phyloP scores from a whole-genome alignment of 2,888 invertebrate genomes.

The Limnephilus marmoratus region DNA sequence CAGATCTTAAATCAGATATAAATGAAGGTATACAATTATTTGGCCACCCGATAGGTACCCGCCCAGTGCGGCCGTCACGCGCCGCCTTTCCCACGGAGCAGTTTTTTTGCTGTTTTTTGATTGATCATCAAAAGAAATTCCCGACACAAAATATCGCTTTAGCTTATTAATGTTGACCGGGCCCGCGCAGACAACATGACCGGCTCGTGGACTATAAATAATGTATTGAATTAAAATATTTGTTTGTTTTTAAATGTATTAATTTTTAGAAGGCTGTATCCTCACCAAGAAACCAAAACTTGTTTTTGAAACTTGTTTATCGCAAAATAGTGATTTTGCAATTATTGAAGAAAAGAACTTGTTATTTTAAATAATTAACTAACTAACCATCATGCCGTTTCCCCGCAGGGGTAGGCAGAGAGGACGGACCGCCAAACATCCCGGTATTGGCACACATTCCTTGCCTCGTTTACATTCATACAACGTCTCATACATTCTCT shows the following conservation, averaged over 20 bases:
- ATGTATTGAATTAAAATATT: neutral
- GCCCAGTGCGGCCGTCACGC: constrained; percentile 26
- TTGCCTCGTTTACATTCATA: too few relatives aligned
- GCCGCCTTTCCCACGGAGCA: constrained; percentile 46
- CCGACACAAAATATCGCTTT: constrained; percentile 64
- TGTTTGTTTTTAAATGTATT: neutral
- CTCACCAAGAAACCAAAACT: too few relatives aligned
- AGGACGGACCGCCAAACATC: too few relatives aligned
- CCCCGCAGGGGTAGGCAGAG: too few relatives aligned
- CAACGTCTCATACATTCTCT: too few relatives aligned
- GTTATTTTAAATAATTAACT: too few relatives aligned
- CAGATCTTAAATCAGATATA: neutral
- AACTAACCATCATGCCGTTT: too few relatives aligned
- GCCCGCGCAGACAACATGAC: constrained; percentile 12
- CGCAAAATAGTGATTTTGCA: too few relatives aligned
- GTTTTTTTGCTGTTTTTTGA: constrained; percentile 60
- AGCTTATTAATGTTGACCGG: constrained; percentile 61
- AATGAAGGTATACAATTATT: neutral
- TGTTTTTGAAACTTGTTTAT: too few relatives aligned
- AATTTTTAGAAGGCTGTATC: too few relatives aligned
- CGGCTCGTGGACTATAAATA: neutral
- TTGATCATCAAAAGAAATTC: constrained; percentile 62
- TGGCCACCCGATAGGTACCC: constrained; percentile 13
- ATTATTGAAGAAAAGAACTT: too few relatives aligned
- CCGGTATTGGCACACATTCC: too few relatives aligned